Conservation (phyloP, 2,888 invertebrate species). For the Aporophyla lueneburgensis region DNA sequence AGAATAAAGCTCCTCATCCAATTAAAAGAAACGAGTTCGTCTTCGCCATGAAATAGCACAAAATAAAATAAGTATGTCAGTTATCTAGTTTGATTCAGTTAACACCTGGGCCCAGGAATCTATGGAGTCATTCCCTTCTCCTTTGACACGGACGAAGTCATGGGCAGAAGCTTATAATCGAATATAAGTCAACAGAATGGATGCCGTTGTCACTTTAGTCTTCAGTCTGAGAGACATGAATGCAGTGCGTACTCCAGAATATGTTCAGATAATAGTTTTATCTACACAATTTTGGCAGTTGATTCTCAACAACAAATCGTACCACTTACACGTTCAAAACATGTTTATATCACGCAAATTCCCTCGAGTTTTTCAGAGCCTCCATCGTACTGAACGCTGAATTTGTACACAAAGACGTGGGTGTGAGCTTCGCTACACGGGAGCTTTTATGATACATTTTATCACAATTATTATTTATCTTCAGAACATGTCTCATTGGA, state of each 20-base stretch:
- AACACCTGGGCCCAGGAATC: too few species aligned
- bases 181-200: constrained; percentile 1
- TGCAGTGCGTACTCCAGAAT: constrained; percentile 10
- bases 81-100: too few species aligned
- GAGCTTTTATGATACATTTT: constrained; percentile 61
- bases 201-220: background rate
- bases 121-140: too few species aligned
- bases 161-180: too few species aligned
- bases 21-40: constrained; percentile 17
- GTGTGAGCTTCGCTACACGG: constrained; percentile 38
- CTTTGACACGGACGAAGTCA: background rate
- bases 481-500: constrained; percentile 52
- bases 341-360: constrained; percentile 44
- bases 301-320: constrained; percentile 31
- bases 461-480: constrained; percentile 65
- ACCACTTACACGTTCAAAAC: constrained; percentile 33
- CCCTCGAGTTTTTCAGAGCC: constrained; percentile 40
- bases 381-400: constrained; percentile 39
- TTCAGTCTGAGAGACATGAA: constrained; percentile 15
- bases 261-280: constrained; percentile 22
- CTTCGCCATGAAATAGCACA: constrained; percentile 4
- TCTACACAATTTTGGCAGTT: constrained; percentile 27
- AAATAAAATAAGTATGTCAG: constrained; percentile 22
- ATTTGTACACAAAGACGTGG: constrained; percentile 34
- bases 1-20: background rate